Percentiles rank a stretch among this genome's conserved stretches.
phyloP scores from a whole-genome alignment of 2,888 invertebrate genomes.

The Conus canariensis region DNA sequence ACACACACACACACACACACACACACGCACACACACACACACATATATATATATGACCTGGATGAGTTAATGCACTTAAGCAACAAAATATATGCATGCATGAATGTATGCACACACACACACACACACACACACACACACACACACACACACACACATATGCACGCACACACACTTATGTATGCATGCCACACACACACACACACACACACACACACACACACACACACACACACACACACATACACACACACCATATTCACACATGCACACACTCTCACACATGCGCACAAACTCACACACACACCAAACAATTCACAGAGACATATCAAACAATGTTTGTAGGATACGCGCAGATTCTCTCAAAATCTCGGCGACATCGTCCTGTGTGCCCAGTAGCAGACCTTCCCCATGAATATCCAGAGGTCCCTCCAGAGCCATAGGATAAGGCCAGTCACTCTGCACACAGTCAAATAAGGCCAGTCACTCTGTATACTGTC shows the following conservation, averaged over 20 bases:
- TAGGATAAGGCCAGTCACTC: slow-evolving; percentile 72
- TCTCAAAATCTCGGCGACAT: slow-evolving; percentile 66
- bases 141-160: neutral
- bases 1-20: too few species aligned
- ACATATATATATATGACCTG: too few species aligned
- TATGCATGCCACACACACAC: neutral
- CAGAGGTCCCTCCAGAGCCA: slow-evolving; percentile 71
- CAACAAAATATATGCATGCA: neutral
- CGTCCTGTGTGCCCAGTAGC: slow-evolving; percentile 68
- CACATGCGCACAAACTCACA: neutral
- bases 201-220: slow-evolving; percentile 26
- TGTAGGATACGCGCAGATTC: slow-evolving; percentile 75
- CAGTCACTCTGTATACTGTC: slow-evolving; percentile 63
- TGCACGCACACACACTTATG: neutral
- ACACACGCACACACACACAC: too few species aligned
- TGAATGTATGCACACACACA: neutral
- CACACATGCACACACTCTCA: neutral
- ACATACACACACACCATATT: too few species aligned
- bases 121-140: slow-evolving; percentile 2
- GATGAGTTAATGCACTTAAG: too few species aligned
- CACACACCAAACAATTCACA: neutral
- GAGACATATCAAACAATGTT: too few species aligned
- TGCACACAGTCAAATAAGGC: slow-evolving; percentile 60
- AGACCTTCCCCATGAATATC: slow-evolving; percentile 68
- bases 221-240: slow-evolving; percentile 5